Conservation (phyloP, 2,113 vertebrate species). For the Nanger granti region DNA sequence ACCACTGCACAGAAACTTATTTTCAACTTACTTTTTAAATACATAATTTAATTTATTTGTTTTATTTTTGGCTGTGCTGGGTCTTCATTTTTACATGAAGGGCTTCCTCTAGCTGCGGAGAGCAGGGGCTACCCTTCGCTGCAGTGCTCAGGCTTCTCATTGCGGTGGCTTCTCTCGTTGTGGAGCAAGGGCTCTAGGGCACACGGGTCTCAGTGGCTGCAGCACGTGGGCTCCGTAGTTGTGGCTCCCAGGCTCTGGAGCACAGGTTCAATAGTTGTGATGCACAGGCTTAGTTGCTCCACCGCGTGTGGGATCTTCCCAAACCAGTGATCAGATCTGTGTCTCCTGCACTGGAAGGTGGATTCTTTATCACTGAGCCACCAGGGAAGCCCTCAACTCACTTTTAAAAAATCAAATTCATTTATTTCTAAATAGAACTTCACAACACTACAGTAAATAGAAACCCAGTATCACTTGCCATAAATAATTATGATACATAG, state of each 20-base stretch:
- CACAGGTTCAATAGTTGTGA: background rate
- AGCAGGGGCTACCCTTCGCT: background rate
- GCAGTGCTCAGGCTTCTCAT: background rate
- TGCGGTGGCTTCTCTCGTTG: background rate
- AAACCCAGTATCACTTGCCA: background rate
- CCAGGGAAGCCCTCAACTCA: background rate
- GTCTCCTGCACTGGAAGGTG: background rate
- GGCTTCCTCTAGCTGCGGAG: background rate
- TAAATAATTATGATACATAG: background rate
- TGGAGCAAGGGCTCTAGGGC: background rate
- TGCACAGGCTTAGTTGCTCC: background rate
- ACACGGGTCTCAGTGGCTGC: background rate
- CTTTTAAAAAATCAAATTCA: background rate
- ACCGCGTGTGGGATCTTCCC: background rate
- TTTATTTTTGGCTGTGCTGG: background rate
- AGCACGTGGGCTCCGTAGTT: background rate
- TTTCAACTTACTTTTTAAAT: background rate
- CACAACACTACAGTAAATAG: background rate
- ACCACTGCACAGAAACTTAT: background rate
- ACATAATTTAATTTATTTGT: background rate
- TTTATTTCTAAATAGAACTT: background rate
- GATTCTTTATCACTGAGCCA: background rate
- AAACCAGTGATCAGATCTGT: background rate
- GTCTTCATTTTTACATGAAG: background rate
- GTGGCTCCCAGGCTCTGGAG: background rate